These are phyloP conservation scores for Eubucco bourcierii DNA, from an alignment of 2,113 vertebrate species.

Conservation along the genomic window DNA sequence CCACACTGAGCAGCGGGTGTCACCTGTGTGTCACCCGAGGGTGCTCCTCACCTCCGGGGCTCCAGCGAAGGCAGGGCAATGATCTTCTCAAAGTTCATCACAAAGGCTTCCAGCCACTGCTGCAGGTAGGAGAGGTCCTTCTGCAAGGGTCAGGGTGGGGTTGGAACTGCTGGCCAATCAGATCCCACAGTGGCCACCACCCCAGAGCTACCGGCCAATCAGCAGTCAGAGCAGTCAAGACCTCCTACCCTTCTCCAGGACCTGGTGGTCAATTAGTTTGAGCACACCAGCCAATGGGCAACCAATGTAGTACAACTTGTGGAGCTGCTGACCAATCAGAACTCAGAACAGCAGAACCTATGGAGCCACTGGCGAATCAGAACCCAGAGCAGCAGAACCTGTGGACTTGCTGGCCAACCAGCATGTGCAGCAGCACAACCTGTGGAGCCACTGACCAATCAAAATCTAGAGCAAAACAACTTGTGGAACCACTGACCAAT, in stretches of 20 bases:
- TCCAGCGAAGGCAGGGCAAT: constrained; percentile 87
- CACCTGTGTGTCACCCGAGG: background rate
- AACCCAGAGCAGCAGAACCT: background rate
- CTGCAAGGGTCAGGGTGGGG: constrained; percentile 67
- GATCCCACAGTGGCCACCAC: accelerated
- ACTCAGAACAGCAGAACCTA: accelerated
- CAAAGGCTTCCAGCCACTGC: constrained; percentile 93
- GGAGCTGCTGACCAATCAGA: background rate
- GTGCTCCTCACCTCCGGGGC: constrained; percentile 81
- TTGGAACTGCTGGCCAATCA: background rate
- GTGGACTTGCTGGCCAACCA: background rate
- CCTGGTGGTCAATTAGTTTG: background rate
- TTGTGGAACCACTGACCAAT: accelerated
- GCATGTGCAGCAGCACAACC: accelerated
- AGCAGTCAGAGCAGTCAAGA: background rate
- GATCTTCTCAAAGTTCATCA: constrained; percentile 87
- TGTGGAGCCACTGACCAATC: background rate
- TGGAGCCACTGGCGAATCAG: background rate
- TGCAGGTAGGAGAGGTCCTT: constrained; percentile 92
- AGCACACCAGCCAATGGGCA: background rate
- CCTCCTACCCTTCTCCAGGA: too few relatives aligned
- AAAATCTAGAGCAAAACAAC: accelerated
- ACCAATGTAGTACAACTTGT: accelerated
- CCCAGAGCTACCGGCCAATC: background rate
- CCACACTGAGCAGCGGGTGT: background rate